Base-by-base conservation (phyloP, 2,797 vertebrate genomes). In the Labeo calbasu region DNA sequence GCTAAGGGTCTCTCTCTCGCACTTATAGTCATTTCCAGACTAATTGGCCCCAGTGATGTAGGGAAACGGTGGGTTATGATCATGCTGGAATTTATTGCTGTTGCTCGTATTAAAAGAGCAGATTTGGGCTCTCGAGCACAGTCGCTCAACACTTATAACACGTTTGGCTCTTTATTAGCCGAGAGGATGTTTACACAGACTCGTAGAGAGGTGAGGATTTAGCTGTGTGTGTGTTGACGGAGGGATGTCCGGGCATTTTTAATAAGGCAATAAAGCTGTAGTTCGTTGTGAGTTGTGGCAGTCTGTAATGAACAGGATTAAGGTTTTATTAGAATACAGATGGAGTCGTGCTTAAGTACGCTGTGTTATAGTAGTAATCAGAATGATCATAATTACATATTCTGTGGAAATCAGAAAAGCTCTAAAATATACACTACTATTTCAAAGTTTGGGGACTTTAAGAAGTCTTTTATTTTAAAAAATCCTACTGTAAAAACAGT, bases 201-300 rank as follows among this genome's bases (percentile, higher is more conserved):
- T 15, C 77, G 78, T 75, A 19, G 87, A 43, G 75, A 46, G 15
- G 32, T 84, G 61, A 50, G 73, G 82, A 68, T 89, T 78, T 83
- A 55, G 69, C 71, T 72, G 87, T 79, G 75, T 66, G 75, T 66
- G 57, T 82, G 59, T 70, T 83, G 48, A 72, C 61, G 59, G 76
- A 75, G 69, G 48, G 77, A 57, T 71, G 72, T 85, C 25, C 11
- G 12, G 9, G 81, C 63, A 68, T 78, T 82, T 87, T 85, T 86
- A 90, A 90, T 89, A 85, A 87, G 78, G 66, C 88, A 81, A 66
- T 90, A 89, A 89, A 90, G 88, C 84, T 89, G 85, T 65, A 82
- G 68, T 77, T 55, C 72, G 86, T 77, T 70, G 78, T 57, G 59
- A 80, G 86, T 77, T 86, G 70, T 81, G 86, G 83, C 88, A 82